A percentile compares a stretch with the other conserved stretches of the same genome.
phyloP scores from a whole-genome alignment of 1,140 invertebrate genomes.

The Drosophila mauritiana region DNA sequence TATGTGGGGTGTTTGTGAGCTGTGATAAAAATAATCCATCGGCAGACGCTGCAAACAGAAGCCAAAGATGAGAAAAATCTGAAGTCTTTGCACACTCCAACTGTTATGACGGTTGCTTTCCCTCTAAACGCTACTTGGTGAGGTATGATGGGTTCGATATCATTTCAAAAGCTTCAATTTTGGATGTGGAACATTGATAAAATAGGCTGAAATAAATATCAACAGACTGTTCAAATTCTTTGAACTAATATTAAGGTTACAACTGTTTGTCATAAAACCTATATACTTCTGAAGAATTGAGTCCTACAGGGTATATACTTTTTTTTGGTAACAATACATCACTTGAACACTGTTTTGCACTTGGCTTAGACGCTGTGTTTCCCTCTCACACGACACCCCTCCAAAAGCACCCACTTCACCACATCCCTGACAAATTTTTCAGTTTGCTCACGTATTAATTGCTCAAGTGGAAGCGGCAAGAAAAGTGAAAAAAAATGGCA shows the following conservation, averaged over 20 bases:
- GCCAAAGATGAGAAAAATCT: conserved; percentile 32
- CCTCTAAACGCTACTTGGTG: not conserved
- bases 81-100: conserved; percentile 42
- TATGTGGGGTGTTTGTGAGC: conserved; percentile 22
- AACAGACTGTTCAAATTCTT: no score
- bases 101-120: conserved; percentile 29
- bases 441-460: conserved; percentile 82
- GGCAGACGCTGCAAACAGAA: conserved; percentile 32
- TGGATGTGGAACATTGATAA: no score
- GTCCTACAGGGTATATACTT: not conserved
- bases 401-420: conserved; percentile 6
- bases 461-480: conserved; percentile 76
- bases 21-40: conserved; percentile 50
- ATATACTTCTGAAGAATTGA: no score
- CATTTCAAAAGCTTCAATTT: no score
- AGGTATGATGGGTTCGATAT: not conserved
- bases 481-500: conserved; percentile 46
- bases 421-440: conserved; percentile 66
- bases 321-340: conserved; percentile 55
- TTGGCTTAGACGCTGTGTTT: no score
- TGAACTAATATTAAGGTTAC: no score
- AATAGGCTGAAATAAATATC: no score
- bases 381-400: not conserved
- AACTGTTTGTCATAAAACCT: no score
- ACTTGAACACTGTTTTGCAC: conserved; percentile 76